phyloP scores from a whole-genome alignment of 1,140 invertebrate species.

The Batillaria attramentaria region DNA sequence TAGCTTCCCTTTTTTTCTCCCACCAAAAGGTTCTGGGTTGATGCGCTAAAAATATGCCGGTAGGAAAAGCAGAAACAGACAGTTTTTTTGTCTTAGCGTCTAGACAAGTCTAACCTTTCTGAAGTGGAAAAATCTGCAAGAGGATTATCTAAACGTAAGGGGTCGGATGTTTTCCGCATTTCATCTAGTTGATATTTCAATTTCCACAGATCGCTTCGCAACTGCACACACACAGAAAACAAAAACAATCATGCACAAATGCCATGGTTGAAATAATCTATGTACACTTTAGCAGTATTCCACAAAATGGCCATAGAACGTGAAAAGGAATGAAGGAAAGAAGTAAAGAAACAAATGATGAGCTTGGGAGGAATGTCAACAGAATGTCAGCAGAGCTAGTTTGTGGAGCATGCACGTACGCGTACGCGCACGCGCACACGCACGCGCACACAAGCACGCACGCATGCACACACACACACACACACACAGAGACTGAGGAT shows the following conservation, averaged over 20 bases:
- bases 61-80: too few species aligned
- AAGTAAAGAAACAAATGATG: neutral
- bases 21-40: too few species aligned
- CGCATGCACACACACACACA: too few species aligned
- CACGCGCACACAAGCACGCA: too few species aligned
- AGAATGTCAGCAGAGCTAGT: neutral
- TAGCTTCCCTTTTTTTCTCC: too few species aligned
- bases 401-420: neutral
- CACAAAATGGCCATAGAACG: neutral
- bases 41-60: too few species aligned
- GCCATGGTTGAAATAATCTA: neutral
- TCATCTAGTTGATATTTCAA: constrained; percentile 27
- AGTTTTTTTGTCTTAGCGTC: too few species aligned
- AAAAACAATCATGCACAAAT: neutral
- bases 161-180: neutral
- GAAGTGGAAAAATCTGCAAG: too few species aligned
- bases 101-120: too few species aligned
- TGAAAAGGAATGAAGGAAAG: neutral
- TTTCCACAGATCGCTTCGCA: constrained; percentile 18
- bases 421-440: too few species aligned
- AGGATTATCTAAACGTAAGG: too few species aligned
- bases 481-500: too few species aligned
- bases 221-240: constrained; percentile 1
- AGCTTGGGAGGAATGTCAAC: neutral
- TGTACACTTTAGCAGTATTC: neutral